phyloP scores from a whole-genome alignment of 1,140 invertebrate genomes.

The Cryptotermes secundus region DNA sequence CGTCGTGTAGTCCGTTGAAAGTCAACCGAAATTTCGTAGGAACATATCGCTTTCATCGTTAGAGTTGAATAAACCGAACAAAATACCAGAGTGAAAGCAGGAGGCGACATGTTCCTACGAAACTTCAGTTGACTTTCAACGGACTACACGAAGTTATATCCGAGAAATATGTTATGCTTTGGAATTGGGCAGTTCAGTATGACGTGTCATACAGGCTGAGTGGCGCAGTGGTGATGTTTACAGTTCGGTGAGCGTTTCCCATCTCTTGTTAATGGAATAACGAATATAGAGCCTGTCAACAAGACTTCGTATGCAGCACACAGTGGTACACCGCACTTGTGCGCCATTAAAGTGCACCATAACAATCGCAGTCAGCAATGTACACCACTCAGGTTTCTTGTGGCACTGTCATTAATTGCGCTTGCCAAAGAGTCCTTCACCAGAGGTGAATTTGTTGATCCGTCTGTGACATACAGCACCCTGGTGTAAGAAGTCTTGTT shows the following conservation, averaged over 20 bases:
- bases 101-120: no score
- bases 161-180: not conserved
- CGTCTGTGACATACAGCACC: not conserved
- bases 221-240: not conserved
- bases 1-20: no score
- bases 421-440: not conserved
- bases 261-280: slow-evolving; percentile 10
- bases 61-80: no score
- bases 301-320: not conserved
- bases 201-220: not conserved
- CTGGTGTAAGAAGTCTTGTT: not conserved
- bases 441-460: not conserved
- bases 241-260: not conserved
- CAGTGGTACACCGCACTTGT: no score
- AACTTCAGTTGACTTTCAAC: no score
- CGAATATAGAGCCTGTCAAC: not conserved
- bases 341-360: no score
- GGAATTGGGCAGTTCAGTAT: not conserved
- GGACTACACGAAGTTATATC: no score
- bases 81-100: no score
- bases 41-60: no score
- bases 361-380: no score
- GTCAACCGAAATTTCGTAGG: no score
- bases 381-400: not conserved
- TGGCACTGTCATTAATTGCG: not conserved